These are phyloP conservation scores for Muscidifurax raptorellus DNA, from an alignment of 1,140 invertebrate species.

Conservation along the genomic window DNA sequence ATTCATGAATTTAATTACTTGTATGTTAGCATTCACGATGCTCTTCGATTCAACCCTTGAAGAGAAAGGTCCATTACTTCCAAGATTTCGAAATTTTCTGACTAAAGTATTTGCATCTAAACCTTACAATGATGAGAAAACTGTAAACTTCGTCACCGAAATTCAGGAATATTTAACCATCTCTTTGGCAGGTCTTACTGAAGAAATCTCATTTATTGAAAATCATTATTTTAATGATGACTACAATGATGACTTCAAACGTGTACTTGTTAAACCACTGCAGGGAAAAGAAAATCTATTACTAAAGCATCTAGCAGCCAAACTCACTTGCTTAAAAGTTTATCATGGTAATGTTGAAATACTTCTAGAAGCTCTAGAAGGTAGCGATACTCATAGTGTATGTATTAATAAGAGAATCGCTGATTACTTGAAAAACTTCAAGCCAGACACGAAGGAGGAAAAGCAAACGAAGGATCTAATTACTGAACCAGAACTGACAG, in stretches of 20 bases:
- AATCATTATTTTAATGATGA: conserved; percentile 34
- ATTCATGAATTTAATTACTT: not conserved
- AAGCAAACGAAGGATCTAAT: conserved; percentile 46
- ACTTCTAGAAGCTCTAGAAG: conserved; percentile 23
- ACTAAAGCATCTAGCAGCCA: conserved; percentile 36
- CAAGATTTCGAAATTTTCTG: conserved; percentile 11
- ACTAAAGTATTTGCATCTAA: conserved; percentile 14
- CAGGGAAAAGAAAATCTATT: conserved; percentile 22
- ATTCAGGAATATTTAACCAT: conserved; percentile 34
- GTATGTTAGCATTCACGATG: conserved; percentile 13
- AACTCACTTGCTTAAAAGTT: conserved; percentile 35
- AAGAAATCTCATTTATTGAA: conserved; percentile 43
- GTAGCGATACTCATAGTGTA: conserved; percentile 21
- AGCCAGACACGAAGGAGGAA: conserved; percentile 44
- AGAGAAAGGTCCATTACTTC: conserved; percentile 33
- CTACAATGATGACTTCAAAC: conserved; percentile 36
- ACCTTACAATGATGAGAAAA: not conserved
- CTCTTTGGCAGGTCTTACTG: conserved; percentile 4
- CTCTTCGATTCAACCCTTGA: conserved; percentile 41
- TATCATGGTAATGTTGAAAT: conserved; percentile 30
- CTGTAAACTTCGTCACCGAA: not conserved
- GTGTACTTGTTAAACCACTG: not conserved
- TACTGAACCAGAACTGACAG: conserved; percentile 29
- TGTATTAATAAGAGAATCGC: conserved; percentile 6
- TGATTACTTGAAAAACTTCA: conserved; percentile 45